Percentiles rank a stretch among this genome's conserved stretches.
Evolutionary conservation across 2,797 vertebrate species (phyloP).

Genomic region (Chromobotia macracanthus): DNA sequence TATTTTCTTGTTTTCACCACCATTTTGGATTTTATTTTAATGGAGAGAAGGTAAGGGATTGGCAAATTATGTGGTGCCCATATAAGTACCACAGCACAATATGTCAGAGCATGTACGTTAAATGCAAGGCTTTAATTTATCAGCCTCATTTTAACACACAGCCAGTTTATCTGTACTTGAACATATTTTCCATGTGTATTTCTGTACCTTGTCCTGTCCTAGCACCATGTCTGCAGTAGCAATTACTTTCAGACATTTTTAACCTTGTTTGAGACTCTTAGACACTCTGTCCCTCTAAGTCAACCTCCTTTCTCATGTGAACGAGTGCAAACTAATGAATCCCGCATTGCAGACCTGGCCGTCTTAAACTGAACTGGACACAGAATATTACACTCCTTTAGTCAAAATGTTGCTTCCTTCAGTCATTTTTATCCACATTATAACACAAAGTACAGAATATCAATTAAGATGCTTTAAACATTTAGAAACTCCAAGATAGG

Average conservation of each 20-base stretch:
- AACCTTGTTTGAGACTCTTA: too few species aligned
- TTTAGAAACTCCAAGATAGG: constrained; percentile 16
- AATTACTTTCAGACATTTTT: too few species aligned
- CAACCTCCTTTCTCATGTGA: constrained; percentile 58
- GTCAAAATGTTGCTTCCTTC: constrained; percentile 4
- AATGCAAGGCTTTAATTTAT: too few species aligned
- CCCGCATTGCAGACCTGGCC: constrained; percentile 58
- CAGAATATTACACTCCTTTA: constrained; percentile 19
- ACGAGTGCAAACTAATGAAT: constrained; percentile 62
- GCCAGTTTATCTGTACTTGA: constrained; percentile 47
- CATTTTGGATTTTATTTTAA: too few species aligned
- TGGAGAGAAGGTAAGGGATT: too few species aligned
- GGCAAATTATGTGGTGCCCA: too few species aligned
- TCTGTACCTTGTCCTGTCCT: too few species aligned
- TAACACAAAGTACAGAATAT: constrained; percentile 33
- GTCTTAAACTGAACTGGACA: constrained; percentile 11
- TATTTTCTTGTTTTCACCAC: too few species aligned
- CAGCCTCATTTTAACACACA: constrained; percentile 54
- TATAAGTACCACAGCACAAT: neutral
- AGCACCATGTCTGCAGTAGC: too few species aligned
- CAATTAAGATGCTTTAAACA: neutral
- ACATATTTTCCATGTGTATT: too few species aligned
- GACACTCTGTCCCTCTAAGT: too few species aligned
- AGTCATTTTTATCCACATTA: constrained; percentile 47
- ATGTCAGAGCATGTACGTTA: neutral